phyloP scores from a whole-genome alignment of 2,888 invertebrate species.

The Azorinus chamasolen region DNA sequence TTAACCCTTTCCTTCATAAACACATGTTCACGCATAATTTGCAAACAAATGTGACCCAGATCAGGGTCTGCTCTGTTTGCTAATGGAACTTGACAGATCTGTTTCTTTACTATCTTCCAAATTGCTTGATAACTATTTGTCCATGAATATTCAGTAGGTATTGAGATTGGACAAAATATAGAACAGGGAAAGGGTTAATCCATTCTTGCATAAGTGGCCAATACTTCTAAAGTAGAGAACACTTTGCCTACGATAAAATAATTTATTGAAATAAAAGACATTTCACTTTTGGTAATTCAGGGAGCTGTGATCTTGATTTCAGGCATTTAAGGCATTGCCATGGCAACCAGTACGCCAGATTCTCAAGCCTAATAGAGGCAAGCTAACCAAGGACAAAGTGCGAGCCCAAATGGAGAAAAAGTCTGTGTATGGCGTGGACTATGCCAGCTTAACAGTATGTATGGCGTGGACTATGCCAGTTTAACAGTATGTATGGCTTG shows the following conservation, averaged over 20 bases:
- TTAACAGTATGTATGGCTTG: conserved; percentile 30
- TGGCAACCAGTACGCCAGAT: conserved; percentile 47
- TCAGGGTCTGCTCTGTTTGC: too few relatives aligned
- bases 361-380: conserved; percentile 30
- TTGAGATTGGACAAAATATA: too few relatives aligned
- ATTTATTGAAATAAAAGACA: not conserved
- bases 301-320: not conserved
- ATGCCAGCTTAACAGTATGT: conserved; percentile 6
- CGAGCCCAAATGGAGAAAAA: conserved; percentile 32
- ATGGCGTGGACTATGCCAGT: conserved; percentile 32
- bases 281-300: not conserved
- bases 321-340: conserved; percentile 34
- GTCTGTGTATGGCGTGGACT: conserved; percentile 46
- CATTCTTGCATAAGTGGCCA: too few relatives aligned
- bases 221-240: not conserved
- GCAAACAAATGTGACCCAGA: too few relatives aligned
- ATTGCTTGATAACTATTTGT: too few relatives aligned
- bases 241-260: too few relatives aligned
- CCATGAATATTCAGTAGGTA: too few relatives aligned
- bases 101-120: too few relatives aligned
- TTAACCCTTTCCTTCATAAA: too few relatives aligned
- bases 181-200: not conserved
- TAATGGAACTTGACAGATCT: too few relatives aligned
- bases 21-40: too few relatives aligned
- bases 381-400: conserved; percentile 4